Conservation (phyloP, 1,140 invertebrate species). For the Drosophila azteca region DNA sequence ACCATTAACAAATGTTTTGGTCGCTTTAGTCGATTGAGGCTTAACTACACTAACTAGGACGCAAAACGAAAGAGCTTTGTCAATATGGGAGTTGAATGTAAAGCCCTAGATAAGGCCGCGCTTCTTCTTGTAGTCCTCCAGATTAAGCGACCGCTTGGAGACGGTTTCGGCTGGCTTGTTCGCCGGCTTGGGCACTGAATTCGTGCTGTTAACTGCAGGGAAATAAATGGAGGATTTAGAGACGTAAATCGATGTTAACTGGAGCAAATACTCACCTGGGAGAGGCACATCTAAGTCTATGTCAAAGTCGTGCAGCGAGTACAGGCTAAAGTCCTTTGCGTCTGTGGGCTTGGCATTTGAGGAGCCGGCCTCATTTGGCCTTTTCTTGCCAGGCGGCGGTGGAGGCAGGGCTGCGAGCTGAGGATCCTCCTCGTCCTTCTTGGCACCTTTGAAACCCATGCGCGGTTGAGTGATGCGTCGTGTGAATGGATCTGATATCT, state of each 20-base stretch:
- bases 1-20: conserved; percentile 18
- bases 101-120: conserved; percentile 92
- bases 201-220: conserved; percentile 88
- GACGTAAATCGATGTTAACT: not conserved
- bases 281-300: conserved; percentile 95
- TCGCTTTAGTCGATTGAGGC: conserved; percentile 30
- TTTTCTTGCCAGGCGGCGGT: conserved; percentile 63
- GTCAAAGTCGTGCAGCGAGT: conserved; percentile 98
- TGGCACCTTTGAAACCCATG: conserved; percentile 89
- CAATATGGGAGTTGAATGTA: conserved; percentile 17
- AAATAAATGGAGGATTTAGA: conserved; percentile 21
- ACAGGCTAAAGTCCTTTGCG: conserved; percentile 90
- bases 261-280: conserved; percentile 85
- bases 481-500: conserved; percentile 96
- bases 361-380: conserved; percentile 65
- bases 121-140: conserved; percentile 98
- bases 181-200: conserved; percentile 90
- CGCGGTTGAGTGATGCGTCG: conserved; percentile 94
- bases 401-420: conserved; percentile 46
- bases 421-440: conserved; percentile 83
- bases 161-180: conserved; percentile 90
- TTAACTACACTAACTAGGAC: conserved; percentile 57
- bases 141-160: conserved; percentile 94
- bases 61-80: conserved; percentile 37
- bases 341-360: conserved; percentile 82